A percentile compares a stretch with the other conserved stretches of the same genome.
Evolutionary conservation across 2,113 vertebrate genomes (phyloP).

Genomic region (Hassar affinis): DNA sequence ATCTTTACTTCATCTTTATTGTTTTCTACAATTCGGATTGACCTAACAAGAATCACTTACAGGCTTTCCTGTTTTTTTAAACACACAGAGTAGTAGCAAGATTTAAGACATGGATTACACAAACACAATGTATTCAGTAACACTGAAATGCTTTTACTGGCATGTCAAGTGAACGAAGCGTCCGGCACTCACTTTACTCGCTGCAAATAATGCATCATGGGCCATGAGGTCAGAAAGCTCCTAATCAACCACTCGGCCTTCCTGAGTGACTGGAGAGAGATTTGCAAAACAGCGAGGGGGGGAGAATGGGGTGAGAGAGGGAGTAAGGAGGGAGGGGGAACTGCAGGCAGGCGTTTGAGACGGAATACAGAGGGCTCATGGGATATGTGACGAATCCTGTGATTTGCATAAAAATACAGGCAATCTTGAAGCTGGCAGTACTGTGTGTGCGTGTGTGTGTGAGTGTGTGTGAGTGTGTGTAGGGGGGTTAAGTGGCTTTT

Average conservation of each 20-base stretch:
- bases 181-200: constrained; percentile 13
- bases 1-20: too few relatives aligned
- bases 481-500: constrained; percentile 65
- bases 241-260: constrained; percentile 37
- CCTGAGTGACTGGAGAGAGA: constrained; percentile 4
- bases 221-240: constrained; percentile 25
- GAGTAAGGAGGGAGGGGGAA: constrained; percentile 1
- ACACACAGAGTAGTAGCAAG: not conserved
- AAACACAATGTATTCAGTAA: not conserved
- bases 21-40: not conserved
- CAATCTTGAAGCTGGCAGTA: constrained; percentile 52
- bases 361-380: constrained; percentile 35
- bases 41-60: not conserved
- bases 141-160: constrained; percentile 8
- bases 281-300: constrained; percentile 18
- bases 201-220: constrained; percentile 28
- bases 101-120: not conserved
- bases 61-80: not conserved
- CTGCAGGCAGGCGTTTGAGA: constrained; percentile 8
- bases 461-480: not conserved
- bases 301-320: not conserved
- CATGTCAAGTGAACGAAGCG: constrained; percentile 18
- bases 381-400: constrained; percentile 48
- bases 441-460: constrained; percentile 41
- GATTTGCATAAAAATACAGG: constrained; percentile 65